phyloP scores from a whole-genome alignment of 2,888 invertebrate species.

The Caenorhabditis parvicauda region DNA sequence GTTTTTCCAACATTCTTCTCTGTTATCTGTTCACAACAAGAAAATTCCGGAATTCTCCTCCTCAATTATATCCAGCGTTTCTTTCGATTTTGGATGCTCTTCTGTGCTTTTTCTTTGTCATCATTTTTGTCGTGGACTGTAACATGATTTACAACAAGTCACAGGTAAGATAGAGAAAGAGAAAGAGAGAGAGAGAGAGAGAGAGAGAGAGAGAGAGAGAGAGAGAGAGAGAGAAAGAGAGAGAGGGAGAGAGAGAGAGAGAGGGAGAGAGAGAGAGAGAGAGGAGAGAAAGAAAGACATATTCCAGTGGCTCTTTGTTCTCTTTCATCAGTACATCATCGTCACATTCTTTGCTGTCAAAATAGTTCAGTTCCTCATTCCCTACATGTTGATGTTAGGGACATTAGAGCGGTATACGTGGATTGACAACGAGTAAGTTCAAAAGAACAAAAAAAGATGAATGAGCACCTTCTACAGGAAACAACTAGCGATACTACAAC shows the following conservation, averaged over 20 bases:
- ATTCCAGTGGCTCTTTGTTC: conserved; percentile 43
- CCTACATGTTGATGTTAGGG: conserved; percentile 48
- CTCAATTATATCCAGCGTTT: conserved; percentile 48
- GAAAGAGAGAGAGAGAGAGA: too few relatives aligned
- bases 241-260: neutral
- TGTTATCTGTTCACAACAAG: conserved; percentile 40
- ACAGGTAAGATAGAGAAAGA: conserved; percentile 39
- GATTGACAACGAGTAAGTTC: conserved; percentile 34
- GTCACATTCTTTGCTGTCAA: conserved; percentile 31
- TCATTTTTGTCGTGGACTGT: conserved; percentile 51
- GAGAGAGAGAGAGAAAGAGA: neutral
- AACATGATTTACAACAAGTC: conserved; percentile 42
- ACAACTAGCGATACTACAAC: conserved; percentile 31
- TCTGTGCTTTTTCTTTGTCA: conserved; percentile 43
- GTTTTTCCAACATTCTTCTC: conserved; percentile 37
- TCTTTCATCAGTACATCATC: conserved; percentile 49
- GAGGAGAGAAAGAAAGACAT: too few relatives aligned
- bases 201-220: too few relatives aligned
- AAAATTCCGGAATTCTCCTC: conserved; percentile 35
- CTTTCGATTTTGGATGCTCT: conserved; percentile 42
- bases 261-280: neutral
- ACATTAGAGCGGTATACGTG: conserved; percentile 49
- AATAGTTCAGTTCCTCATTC: conserved; percentile 47
- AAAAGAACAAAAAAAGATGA: conserved; percentile 3
- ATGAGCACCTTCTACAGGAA: conserved; percentile 21